Percentiles rank a stretch among this genome's conserved stretches.
Evolutionary conservation across 2,113 vertebrate genomes (phyloP).

Genomic region (Nothocercus julius): DNA sequence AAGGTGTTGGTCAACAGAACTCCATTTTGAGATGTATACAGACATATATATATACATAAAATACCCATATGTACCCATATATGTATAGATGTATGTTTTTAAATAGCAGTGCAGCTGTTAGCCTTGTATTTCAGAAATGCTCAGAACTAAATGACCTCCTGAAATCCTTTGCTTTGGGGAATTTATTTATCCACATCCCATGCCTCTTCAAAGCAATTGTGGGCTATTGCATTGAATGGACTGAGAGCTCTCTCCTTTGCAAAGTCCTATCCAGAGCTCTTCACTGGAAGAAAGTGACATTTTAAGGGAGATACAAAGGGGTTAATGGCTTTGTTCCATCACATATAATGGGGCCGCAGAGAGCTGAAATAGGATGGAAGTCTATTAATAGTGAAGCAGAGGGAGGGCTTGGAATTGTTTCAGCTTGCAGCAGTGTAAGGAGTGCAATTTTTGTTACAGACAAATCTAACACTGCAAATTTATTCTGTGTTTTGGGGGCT

Average conservation of each 20-base stretch:
- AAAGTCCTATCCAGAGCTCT: background rate
- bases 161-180: background rate
- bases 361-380: background rate
- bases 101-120: background rate
- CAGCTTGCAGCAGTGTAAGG: background rate
- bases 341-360: background rate
- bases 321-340: constrained; percentile 4
- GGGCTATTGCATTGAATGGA: background rate
- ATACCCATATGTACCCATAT: no score
- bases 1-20: background rate
- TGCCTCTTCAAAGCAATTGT: background rate
- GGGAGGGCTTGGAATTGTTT: background rate
- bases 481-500: background rate
- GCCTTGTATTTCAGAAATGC: background rate
- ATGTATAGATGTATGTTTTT: background rate
- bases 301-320: background rate
- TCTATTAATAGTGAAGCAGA: background rate
- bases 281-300: background rate
- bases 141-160: background rate
- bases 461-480: background rate
- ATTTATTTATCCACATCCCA: background rate
- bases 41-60: no score
- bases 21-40: no score
- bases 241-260: background rate
- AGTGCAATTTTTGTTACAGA: background rate